phyloP scores from a whole-genome alignment of 2,113 vertebrate species.

The Tenebrosternarchus preto region DNA sequence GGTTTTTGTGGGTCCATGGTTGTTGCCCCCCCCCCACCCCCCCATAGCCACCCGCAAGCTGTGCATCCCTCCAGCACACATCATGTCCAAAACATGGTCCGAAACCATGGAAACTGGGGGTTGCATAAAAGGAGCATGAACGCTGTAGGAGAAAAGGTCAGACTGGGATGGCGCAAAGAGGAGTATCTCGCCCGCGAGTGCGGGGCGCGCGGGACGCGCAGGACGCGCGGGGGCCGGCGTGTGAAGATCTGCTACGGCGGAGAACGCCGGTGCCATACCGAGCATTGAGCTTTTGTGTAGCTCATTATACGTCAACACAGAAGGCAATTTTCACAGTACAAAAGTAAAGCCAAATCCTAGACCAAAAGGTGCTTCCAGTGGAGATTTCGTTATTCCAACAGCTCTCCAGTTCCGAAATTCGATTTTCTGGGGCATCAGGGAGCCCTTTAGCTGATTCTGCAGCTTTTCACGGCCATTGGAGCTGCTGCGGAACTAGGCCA shows the following conservation, averaged over 20 bases:
- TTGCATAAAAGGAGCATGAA: slow-evolving; percentile 28
- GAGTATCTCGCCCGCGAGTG: no score
- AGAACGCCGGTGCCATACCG: background rate
- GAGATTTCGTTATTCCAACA: background rate
- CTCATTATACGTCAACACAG: background rate
- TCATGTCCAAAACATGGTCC: background rate
- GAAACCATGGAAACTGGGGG: slow-evolving; percentile 40
- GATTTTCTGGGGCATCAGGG: background rate
- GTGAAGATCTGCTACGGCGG: background rate
- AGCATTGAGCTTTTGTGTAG: background rate
- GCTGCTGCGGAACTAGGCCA: background rate
- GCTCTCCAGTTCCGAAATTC: background rate
- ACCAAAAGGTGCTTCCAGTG: background rate
- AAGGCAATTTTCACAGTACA: background rate
- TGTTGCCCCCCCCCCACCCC: no score
- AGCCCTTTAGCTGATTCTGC: background rate
- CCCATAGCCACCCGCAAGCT: no score
- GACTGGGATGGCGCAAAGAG: background rate
- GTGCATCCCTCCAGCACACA: slow-evolving; percentile 1
- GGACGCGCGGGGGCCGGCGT: background rate
- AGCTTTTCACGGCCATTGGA: background rate
- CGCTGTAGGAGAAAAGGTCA: slow-evolving; percentile 26
- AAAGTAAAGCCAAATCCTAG: background rate
- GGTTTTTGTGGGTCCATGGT: no score
- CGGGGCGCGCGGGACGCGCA: no score